phyloP scores from a whole-genome alignment of 2,888 invertebrate genomes.

The Lamellibrachia columna region DNA sequence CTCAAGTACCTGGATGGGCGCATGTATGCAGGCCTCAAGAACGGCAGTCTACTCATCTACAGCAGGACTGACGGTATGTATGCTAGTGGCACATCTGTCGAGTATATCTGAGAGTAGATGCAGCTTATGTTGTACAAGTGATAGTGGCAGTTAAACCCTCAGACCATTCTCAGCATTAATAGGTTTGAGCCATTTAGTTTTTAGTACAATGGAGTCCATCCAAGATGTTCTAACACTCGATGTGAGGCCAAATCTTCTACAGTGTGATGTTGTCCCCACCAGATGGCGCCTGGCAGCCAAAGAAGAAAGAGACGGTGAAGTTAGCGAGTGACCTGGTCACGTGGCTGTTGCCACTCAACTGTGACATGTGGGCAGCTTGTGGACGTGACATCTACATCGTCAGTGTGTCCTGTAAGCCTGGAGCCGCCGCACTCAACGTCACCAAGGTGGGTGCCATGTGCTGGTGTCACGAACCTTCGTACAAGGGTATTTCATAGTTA shows the following conservation, averaged over 20 bases:
- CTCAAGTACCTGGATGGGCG: constrained; percentile 86
- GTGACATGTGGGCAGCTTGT: constrained; percentile 86
- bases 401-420: neutral
- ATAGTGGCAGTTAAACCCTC: too few relatives aligned
- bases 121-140: neutral
- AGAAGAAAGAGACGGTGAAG: constrained; percentile 26
- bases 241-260: neutral
- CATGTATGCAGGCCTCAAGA: constrained; percentile 86
- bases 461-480: neutral
- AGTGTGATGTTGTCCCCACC: neutral
- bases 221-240: neutral
- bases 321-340: constrained; percentile 55
- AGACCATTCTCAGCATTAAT: too few relatives aligned
- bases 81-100: neutral
- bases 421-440: neutral
- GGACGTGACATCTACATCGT: constrained; percentile 75
- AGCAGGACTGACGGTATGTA: constrained; percentile 68
- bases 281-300: constrained; percentile 41
- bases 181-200: too few relatives aligned
- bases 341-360: constrained; percentile 81
- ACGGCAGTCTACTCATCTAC: constrained; percentile 81
- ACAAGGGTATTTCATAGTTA: neutral
- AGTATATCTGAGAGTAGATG: neutral
- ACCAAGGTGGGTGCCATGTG: neutral
- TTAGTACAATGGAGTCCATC: too few relatives aligned